These are phyloP conservation scores for Lithosia quadra DNA, from an alignment of 2,888 invertebrate genomes.

Conservation along the genomic window DNA sequence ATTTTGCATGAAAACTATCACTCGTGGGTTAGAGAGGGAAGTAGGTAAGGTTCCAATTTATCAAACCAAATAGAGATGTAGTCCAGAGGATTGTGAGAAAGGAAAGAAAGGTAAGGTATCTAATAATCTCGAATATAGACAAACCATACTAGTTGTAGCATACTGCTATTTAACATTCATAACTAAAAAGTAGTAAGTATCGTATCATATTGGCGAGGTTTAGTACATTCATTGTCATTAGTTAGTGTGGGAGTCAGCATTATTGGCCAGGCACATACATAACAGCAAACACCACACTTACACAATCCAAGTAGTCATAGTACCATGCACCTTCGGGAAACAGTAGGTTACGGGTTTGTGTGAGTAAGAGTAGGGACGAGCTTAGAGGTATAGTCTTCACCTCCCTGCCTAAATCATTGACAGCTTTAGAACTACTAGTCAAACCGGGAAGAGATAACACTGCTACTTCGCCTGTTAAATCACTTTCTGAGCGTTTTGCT, in stretches of 20 bases:
- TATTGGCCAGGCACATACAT: slow-evolving; percentile 55
- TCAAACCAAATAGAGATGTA: too few species aligned
- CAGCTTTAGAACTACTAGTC: slow-evolving; percentile 68
- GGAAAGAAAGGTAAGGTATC: too few species aligned
- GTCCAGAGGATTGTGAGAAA: too few species aligned
- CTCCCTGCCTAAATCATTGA: slow-evolving; percentile 75
- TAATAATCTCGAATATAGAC: too few species aligned
- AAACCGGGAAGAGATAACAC: slow-evolving; percentile 75
- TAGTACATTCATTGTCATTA: background rate
- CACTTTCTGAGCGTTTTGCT: slow-evolving; percentile 54
- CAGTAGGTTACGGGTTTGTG: slow-evolving; percentile 74
- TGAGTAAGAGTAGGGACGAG: slow-evolving; percentile 74
- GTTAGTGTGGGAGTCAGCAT: slow-evolving; percentile 9
- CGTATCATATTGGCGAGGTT: too few species aligned
- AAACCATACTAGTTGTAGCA: too few species aligned
- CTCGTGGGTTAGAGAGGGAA: too few species aligned
- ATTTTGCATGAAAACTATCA: too few species aligned
- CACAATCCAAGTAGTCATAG: slow-evolving; percentile 82
- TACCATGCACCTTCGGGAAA: slow-evolving; percentile 81
- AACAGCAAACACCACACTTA: slow-evolving; percentile 76
- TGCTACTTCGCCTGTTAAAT: slow-evolving; percentile 69
- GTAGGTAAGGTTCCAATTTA: too few species aligned
- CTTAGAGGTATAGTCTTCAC: slow-evolving; percentile 72
- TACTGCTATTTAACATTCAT: too few species aligned
- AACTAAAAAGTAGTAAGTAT: too few species aligned